Percentiles rank a stretch among this genome's conserved stretches.
Evolutionary conservation across 2,113 vertebrate genomes (phyloP).

Genomic region (Hippotragus niger): DNA sequence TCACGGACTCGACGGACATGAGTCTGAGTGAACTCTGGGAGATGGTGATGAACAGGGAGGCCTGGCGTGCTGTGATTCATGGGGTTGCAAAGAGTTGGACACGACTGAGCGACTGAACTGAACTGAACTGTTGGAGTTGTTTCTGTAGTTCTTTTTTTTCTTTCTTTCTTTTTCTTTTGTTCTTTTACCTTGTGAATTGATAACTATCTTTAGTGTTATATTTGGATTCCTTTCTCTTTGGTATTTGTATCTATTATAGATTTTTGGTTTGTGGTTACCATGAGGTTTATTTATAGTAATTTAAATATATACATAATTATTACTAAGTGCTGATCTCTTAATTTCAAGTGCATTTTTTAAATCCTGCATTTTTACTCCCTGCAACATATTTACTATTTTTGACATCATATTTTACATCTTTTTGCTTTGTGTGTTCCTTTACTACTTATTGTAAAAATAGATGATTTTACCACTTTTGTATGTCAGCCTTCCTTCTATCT

Average conservation of each 20-base stretch:
- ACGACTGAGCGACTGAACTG: no score
- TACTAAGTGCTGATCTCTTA: neutral
- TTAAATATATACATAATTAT: neutral
- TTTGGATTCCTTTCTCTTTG: neutral
- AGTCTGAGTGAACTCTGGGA: no score
- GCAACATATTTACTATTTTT: neutral
- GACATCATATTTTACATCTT: neutral
- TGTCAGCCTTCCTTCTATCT: neutral
- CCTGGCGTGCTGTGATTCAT: no score
- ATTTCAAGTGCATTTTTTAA: neutral
- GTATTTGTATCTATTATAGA: neutral
- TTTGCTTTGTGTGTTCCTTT: neutral
- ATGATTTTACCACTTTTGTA: neutral
- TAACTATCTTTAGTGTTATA: neutral
- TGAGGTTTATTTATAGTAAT: neutral
- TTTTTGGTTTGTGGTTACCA: neutral
- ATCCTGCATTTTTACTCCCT: neutral
- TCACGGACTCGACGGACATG: no score
- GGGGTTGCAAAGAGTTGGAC: no score
- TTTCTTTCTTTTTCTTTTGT: neutral
- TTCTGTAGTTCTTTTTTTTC: neutral
- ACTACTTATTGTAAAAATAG: neutral
- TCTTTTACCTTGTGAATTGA: neutral
- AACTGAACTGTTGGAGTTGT: neutral
- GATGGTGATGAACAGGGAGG: no score